These are phyloP conservation scores for Aphis craccivora DNA, from an alignment of 1,140 invertebrate species.

Conservation along the genomic window DNA sequence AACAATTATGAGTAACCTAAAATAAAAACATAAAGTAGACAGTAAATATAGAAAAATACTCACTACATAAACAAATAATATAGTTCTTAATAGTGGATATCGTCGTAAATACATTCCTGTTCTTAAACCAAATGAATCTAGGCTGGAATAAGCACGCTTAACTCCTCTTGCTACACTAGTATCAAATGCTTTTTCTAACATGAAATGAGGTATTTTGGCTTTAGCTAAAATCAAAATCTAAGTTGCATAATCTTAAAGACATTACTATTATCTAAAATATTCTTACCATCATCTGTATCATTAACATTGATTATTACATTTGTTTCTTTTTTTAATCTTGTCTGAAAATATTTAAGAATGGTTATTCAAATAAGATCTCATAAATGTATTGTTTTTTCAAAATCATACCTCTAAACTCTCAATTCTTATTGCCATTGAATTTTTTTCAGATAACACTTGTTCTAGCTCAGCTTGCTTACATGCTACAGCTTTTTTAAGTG, in stretches of 20 bases:
- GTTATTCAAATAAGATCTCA: background rate
- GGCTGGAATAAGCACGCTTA: constrained; percentile 78
- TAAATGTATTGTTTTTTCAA: background rate
- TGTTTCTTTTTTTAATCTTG: constrained; percentile 63
- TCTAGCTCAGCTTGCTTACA: constrained; percentile 38
- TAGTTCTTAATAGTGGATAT: constrained; percentile 81
- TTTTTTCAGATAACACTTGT: constrained; percentile 35
- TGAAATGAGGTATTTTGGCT: constrained; percentile 74
- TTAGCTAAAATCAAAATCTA: constrained; percentile 66
- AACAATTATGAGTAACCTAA: background rate
- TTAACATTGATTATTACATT: constrained; percentile 68
- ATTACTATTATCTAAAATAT: background rate
- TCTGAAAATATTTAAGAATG: constrained; percentile 60
- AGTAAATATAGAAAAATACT: constrained; percentile 60
- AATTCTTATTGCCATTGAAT: constrained; percentile 34
- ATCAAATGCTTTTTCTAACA: constrained; percentile 80
- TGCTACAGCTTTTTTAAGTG: constrained; percentile 36
- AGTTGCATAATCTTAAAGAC: constrained; percentile 63
- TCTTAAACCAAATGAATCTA: constrained; percentile 79
- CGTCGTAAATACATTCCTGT: constrained; percentile 81
- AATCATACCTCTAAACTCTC: constrained; percentile 27
- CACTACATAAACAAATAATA: constrained; percentile 80
- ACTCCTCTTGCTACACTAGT: constrained; percentile 78
- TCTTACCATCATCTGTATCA: constrained; percentile 72
- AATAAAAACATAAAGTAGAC: background rate